Base-by-base conservation (phyloP, 2,888 invertebrate genomes). In the Tinea pellionella region DNA sequence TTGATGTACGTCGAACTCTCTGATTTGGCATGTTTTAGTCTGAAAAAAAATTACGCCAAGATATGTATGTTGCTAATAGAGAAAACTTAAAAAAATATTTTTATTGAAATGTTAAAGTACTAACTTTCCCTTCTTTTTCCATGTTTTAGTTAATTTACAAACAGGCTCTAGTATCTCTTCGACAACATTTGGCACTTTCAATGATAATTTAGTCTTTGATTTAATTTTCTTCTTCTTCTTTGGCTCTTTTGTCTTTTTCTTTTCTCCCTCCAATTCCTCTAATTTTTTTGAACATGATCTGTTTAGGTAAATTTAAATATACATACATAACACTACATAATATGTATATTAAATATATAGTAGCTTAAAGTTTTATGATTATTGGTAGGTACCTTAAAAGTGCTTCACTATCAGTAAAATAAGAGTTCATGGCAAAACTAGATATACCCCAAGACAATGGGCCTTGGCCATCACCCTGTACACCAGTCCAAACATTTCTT, bases 401-500 rank as follows among this genome's bases (percentile, higher is more conserved):
- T 41, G 88, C 88, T 69, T 91, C 89, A 68, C 88, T 89, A 63
- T 91, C 87, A 41, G 89, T 88, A 62, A 88, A 88, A 66, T 86
- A 89, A 0, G 84, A 83, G 65, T 82, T 81, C 73, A 89, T 85
- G 4, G 89, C 87, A 69, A 89, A 84, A 67, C 81, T 89, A 12
- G 91, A 90, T 60, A 90, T 82, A 8, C 91, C 92, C 93, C 93
- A 93, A 0, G 92, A 91, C 18, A 93, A 66, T 0, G 93, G 92
- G 57, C 80, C 84, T 68, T 84, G 89, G 19, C 81, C 81, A 64
- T 81, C 88, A 66, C 62, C 78, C 65, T 80, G 81, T 29, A 89
- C 75, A 4, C 93, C 93, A 1, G 91, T 92, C 94, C 94, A 94
- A 56, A 94, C 88, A 77, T 92, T 92, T 72, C 91, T 92, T 69